Evolutionary conservation across 2,797 vertebrate species (phyloP).

Genomic region (Sebastes hubbsi): DNA sequence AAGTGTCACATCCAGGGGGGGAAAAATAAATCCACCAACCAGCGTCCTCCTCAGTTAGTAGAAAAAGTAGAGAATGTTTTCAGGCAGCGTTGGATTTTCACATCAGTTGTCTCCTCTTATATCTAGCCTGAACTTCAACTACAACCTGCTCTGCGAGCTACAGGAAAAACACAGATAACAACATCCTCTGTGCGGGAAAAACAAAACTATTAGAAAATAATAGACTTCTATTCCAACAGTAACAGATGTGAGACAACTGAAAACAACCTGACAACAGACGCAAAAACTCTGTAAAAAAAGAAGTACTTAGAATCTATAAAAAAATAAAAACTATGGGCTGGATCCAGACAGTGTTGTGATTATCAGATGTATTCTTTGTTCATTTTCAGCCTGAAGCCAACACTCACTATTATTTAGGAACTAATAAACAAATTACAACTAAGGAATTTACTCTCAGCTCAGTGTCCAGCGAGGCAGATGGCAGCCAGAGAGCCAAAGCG

Average conservation of each 20-base stretch:
- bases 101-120: not conserved
- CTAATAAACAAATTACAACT: not conserved
- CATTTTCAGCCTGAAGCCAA: not conserved
- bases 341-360: constrained; percentile 12
- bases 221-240: not conserved
- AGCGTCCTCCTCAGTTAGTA: not conserved
- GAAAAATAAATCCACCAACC: constrained; percentile 1
- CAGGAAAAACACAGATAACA: constrained; percentile 44
- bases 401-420: not conserved
- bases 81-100: not conserved
- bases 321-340: not conserved
- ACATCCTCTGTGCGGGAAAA: constrained; percentile 37
- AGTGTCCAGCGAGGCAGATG: constrained; percentile 8
- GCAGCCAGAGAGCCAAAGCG: constrained; percentile 4
- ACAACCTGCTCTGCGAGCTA: not conserved
- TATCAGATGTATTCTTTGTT: constrained; percentile 4
- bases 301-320: not conserved
- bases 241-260: not conserved
- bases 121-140: not conserved
- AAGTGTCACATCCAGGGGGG: constrained; percentile 41
- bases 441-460: constrained; percentile 6
- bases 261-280: not conserved
- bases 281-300: not conserved
- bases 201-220: constrained; percentile 16
- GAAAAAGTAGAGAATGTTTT: not conserved